Evolutionary conservation across 1,140 invertebrate genomes (phyloP), one percentile per base, ranked within the genome.

Genomic region (Meloidogyne exigua): DNA sequence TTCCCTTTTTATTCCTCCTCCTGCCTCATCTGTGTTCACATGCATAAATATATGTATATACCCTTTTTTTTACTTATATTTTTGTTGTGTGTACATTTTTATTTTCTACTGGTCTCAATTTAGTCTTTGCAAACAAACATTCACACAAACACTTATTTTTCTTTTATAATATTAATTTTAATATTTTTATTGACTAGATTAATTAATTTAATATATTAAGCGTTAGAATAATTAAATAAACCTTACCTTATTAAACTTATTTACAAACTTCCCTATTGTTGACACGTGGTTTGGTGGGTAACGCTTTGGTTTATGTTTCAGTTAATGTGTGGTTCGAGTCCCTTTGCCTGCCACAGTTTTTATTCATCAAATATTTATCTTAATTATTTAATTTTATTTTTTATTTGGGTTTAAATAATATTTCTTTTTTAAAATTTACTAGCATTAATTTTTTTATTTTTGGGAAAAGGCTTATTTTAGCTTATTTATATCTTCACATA

Each of bases 231-330:
- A 32, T 32, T 32, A 32, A 32, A 32, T 32, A n/a, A n/a, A n/a
- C n/a, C n/a, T n/a, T n/a, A n/a, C n/a, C n/a, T n/a, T n/a, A n/a
- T n/a, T n/a, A n/a, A n/a, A n/a, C n/a, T n/a, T n/a, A n/a, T n/a
- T n/a, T n/a, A n/a, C n/a, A n/a, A n/a, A n/a, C 5, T 57, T 21
- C 0, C 0, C 21, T 57, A 0, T n/a, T 7, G 13, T 0, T 0
- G 1, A 44, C 13, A n/a, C 1, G 0, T 57, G 18, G 49, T 57
- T 18, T n/a, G 13, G n/a, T 57, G 18, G 49, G 18, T n/a, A n/a
- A 21, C n/a, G 49, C 0, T n/a, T 57, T 0, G n/a, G 49, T 57
- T 57, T 57, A 9, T n/a, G 21, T n/a, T n/a, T n/a, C n/a, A n/a
- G n/a, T n/a, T n/a, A n/a, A n/a, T n/a, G n/a, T n/a, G n/a, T n/a